These are phyloP conservation scores for Hydra vulgaris DNA, from an alignment of 30 jellyfish, hydroid and myxozoan genomes.

Conservation along the genomic window DNA sequence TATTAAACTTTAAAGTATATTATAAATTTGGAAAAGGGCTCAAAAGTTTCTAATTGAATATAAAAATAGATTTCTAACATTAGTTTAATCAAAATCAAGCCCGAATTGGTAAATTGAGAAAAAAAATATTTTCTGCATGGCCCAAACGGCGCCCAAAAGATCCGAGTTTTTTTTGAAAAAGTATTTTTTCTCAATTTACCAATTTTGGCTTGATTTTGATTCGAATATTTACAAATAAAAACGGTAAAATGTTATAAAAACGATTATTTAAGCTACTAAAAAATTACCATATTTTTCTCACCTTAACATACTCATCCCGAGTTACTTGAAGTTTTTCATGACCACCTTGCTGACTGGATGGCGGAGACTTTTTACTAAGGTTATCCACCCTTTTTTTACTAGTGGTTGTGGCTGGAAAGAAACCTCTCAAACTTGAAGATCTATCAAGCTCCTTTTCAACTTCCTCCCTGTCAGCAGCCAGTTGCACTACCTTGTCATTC, in stretches of 20 bases:
- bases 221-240: background rate
- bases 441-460: background rate
- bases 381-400: background rate
- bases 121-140: background rate
- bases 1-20: background rate
- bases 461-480: background rate
- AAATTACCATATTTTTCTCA: background rate
- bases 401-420: background rate
- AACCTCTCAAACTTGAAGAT: background rate
- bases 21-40: background rate
- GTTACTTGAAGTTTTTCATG: background rate
- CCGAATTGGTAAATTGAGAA: background rate
- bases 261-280: background rate
- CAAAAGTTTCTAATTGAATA: background rate
- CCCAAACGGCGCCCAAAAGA: background rate
- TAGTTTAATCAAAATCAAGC: background rate
- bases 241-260: background rate
- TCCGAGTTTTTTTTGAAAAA: background rate
- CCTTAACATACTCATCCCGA: background rate
- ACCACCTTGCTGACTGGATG: background rate
- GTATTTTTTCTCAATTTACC: background rate
- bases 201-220: background rate
- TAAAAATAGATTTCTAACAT: background rate
- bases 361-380: background rate
- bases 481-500: background rate